Evolutionary conservation across 2,888 invertebrate species (phyloP), one percentile per base, ranked within the genome.

Genomic region (Vanessa cardui): DNA sequence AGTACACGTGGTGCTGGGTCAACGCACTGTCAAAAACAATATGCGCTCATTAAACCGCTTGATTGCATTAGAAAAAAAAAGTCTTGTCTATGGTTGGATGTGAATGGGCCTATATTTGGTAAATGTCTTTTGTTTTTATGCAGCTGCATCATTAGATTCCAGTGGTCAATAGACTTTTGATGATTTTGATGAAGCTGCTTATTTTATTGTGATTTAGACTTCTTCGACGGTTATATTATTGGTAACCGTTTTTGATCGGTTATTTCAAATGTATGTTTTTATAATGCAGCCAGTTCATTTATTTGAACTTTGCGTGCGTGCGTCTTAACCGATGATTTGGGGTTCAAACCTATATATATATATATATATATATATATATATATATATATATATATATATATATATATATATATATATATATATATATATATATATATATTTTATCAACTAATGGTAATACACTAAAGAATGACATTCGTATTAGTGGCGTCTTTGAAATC

Each of bases 1-100:
- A 80, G 80, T 81, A 85, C 88, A 88, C 89, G 89, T 89, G 89
- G 84, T 80, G 31, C 76, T 75, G 74, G 90, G 88, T 88, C 88
- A 85, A 73, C 76, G 87, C 73, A 83, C 88, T 77, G 58, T 67
- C 75, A 77, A 82, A 85, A 87, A 89, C 87, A 88, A 88, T 87
- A 85, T 83, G 83, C 74, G 70, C 72, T 84, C 82, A 83, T 84
- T 83, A 82, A 73, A 73, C 69, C 72, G 73, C 74, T 78, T 77
- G 76, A 80, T 79, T 78, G 74, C 75, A 75, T 78, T 77, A 74
- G 78, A 78, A 76, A 69, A 72, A 72, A 72, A 62, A 66, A 52
- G n/a, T 65, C n/a, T 61, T 72, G 71, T 72, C 68, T 72, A 65
- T 73, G 70, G 66, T 39, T 56, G 18, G 39, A 39, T 58, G 66